Evolutionary conservation across 1,140 invertebrate genomes (phyloP).

Genomic region (Drosophila sproati): DNA sequence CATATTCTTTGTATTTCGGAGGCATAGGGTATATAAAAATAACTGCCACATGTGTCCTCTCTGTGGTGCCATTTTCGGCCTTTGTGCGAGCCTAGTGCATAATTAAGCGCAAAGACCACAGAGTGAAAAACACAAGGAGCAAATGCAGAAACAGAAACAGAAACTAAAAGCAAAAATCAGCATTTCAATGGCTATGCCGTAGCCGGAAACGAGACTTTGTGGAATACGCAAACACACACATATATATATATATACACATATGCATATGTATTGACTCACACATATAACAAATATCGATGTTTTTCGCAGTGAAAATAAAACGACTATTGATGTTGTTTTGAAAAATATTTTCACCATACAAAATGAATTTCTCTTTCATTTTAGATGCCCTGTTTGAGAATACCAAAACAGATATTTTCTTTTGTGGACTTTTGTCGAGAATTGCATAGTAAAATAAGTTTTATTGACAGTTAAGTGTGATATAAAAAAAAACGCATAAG

Average conservation of each 20-base stretch:
- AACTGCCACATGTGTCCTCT: slow-evolving; percentile 19
- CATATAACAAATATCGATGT: slow-evolving; percentile 33
- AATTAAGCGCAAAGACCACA: slow-evolving; percentile 68
- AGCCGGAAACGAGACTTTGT: slow-evolving; percentile 43
- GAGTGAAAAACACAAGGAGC: slow-evolving; percentile 29
- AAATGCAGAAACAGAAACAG: slow-evolving; percentile 35
- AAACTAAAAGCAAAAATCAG: not conserved
- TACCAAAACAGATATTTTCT: no score
- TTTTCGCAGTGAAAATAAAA: slow-evolving; percentile 20
- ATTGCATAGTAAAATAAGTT: not conserved
- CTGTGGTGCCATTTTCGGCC: slow-evolving; percentile 26
- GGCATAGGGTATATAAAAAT: slow-evolving; percentile 6
- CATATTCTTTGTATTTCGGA: slow-evolving; percentile 8
- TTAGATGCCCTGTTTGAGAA: no score
- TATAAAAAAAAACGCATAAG: not conserved
- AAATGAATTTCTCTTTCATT: not conserved
- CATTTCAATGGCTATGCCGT: slow-evolving; percentile 41
- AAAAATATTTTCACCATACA: not conserved
- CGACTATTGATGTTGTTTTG: slow-evolving; percentile 4
- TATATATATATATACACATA: not conserved
- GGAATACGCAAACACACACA: slow-evolving; percentile 11
- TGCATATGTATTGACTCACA: slow-evolving; percentile 9
- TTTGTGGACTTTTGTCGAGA: no score
- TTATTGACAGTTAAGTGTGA: not conserved
- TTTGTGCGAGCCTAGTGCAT: slow-evolving; percentile 54